Percentiles rank a stretch among this genome's conserved stretches.
These are phyloP conservation scores for Dromaius novaehollandiae DNA, from an alignment of 2,113 vertebrate genomes.

Conservation along the genomic window DNA sequence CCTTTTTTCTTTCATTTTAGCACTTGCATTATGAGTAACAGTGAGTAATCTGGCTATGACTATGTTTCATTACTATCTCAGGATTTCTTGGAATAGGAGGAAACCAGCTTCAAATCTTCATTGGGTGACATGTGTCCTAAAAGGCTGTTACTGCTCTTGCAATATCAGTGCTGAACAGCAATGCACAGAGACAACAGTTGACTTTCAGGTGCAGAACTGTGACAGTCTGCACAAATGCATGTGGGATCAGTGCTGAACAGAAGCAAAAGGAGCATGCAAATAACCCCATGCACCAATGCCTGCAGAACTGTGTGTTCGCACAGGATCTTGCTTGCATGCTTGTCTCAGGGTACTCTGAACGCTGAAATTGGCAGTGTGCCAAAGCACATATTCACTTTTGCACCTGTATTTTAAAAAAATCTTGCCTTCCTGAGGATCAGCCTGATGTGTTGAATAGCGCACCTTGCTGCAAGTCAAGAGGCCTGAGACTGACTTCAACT, in stretches of 20 bases:
- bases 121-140: constrained; percentile 37
- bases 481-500: not conserved
- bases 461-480: not conserved
- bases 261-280: constrained; percentile 53
- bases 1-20: not conserved
- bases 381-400: constrained; percentile 15
- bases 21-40: not conserved
- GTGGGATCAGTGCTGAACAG: constrained; percentile 23
- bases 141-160: constrained; percentile 20
- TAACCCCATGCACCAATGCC: constrained; percentile 39
- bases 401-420: not conserved
- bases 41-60: constrained; percentile 39
- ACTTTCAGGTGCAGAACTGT: not conserved
- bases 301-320: constrained; percentile 40
- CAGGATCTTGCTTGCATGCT: constrained; percentile 5
- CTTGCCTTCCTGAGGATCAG: not conserved
- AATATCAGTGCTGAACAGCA: constrained; percentile 9
- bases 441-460: not conserved
- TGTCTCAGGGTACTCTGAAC: not conserved
- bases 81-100: constrained; percentile 32
- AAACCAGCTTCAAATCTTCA: constrained; percentile 22
- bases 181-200: constrained; percentile 6
- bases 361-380: not conserved
- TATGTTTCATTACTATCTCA: not conserved
- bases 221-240: constrained; percentile 30